Conservation (phyloP, 2,113 vertebrate species). For the Psammodynastes pulverulentus region DNA sequence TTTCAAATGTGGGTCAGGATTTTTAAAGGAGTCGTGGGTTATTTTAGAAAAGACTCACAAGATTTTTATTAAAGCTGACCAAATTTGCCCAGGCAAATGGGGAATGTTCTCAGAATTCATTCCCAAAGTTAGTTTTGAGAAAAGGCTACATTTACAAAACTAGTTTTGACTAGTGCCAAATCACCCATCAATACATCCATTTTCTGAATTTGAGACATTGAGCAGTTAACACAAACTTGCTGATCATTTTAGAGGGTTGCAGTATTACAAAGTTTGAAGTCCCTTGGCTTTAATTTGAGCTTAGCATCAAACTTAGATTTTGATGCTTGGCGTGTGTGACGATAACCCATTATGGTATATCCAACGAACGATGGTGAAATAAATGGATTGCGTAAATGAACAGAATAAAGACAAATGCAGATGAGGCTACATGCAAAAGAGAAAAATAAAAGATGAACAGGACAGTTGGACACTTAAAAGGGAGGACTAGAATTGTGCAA, state of each 20-base stretch:
- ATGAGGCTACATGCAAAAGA: background rate
- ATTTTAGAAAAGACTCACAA: background rate
- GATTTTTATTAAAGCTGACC: background rate
- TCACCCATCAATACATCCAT: background rate
- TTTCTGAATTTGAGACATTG: background rate
- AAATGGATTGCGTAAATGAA: background rate
- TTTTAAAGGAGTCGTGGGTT: background rate
- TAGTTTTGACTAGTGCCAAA: background rate
- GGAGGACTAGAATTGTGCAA: background rate
- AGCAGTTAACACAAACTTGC: background rate
- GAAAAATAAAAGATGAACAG: background rate
- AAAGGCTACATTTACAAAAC: background rate
- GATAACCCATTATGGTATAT: background rate
- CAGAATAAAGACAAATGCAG: background rate
- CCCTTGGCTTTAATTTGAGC: background rate
- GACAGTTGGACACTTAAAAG: background rate
- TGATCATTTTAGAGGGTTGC: background rate
- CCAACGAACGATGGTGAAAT: background rate
- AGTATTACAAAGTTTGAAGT: background rate
- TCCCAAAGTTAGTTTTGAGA: background rate
- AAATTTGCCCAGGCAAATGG: background rate
- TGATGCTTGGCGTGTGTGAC: background rate
- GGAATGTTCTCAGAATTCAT: background rate
- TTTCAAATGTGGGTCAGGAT: background rate
- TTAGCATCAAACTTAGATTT: background rate